Conservation (phyloP, 1,140 invertebrate genomes). For the Ceratosolen fusciceps region DNA sequence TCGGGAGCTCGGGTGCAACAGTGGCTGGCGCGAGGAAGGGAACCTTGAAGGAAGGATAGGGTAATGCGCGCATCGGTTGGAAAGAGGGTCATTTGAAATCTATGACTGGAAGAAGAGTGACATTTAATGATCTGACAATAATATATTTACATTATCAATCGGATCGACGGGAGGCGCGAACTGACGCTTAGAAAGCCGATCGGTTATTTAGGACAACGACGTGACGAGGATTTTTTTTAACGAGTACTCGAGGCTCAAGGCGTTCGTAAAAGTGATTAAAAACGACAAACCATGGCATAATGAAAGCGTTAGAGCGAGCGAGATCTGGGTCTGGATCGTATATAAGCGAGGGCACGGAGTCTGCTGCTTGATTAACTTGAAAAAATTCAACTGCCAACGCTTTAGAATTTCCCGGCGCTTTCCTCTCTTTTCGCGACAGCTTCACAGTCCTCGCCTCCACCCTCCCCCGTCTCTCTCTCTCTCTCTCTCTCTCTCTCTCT, state of each 20-base stretch:
- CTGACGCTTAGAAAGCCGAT: not conserved
- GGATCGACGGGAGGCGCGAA: too few species aligned
- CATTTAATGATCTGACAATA: too few species aligned
- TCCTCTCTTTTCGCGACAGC: not conserved
- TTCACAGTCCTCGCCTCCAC: not conserved
- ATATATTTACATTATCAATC: too few species aligned
- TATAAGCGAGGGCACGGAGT: not conserved
- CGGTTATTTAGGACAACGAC: not conserved
- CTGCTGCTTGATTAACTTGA: constrained; percentile 22
- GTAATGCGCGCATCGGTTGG: too few species aligned
- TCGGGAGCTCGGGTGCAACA: too few species aligned
- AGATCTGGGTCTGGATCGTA: not conserved
- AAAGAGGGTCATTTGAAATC: too few species aligned
- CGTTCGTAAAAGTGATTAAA: constrained; percentile 34
- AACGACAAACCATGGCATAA: constrained; percentile 4
- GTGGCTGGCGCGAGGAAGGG: too few species aligned
- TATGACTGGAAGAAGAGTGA: too few species aligned
- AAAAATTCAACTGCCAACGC: constrained; percentile 29
- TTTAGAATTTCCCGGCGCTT: not conserved
- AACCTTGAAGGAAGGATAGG: too few species aligned
- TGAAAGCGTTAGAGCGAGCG: constrained; percentile 8
- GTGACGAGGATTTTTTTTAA: not conserved
- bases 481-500: constrained; percentile 8
- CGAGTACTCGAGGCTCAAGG: not conserved
- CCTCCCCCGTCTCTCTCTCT: not conserved